Evolutionary conservation across 2,113 vertebrate species (phyloP).

Genomic region (Choloepus hoffmanni): DNA sequence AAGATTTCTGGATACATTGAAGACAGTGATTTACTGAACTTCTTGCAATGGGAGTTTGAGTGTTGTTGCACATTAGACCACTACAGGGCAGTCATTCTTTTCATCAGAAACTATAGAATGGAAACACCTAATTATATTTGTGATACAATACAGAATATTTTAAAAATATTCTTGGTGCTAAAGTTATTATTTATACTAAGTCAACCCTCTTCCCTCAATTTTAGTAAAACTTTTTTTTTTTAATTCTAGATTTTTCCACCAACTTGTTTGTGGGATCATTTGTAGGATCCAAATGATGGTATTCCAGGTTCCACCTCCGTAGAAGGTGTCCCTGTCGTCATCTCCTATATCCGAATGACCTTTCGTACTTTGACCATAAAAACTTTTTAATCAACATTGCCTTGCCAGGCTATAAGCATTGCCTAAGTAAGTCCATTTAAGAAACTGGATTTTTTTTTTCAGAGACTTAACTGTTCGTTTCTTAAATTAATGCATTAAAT

Average conservation of each 20-base stretch:
- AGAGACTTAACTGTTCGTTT: neutral
- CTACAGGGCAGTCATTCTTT: neutral
- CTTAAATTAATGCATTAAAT: neutral
- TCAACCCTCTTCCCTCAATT: neutral
- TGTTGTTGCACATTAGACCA: no score
- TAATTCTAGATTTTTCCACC: neutral
- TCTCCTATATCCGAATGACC: neutral
- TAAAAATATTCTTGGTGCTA: neutral
- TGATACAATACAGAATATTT: neutral
- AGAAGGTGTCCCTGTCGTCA: neutral
- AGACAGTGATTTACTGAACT: rapidly evolving
- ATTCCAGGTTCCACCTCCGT: neutral
- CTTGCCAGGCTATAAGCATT: neutral
- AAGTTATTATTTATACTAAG: neutral
- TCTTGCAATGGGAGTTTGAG: neutral
- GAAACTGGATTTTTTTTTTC: neutral
- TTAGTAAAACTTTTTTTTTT: neutral
- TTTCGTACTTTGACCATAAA: neutral
- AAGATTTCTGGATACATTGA: neutral
- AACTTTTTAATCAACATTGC: neutral
- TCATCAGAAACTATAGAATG: neutral
- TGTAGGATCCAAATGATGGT: neutral
- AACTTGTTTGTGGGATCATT: neutral
- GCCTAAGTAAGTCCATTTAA: neutral
- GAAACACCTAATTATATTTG: neutral